Conservation (phyloP, 2,797 vertebrate species). For the Sphenodon punctatus region DNA sequence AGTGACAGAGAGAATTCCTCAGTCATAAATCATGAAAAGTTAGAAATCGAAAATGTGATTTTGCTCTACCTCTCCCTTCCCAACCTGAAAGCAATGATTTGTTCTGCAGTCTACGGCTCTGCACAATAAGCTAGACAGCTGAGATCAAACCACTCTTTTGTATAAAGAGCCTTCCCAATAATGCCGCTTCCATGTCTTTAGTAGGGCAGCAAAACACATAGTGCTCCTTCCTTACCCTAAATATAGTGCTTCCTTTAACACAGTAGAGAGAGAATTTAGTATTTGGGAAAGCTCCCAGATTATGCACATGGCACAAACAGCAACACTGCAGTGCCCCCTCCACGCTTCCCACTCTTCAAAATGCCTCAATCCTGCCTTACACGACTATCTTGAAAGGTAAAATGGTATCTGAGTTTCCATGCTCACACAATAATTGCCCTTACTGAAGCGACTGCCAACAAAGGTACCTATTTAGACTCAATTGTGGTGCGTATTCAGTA, state of each 20-base stretch:
- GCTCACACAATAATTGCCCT: not conserved
- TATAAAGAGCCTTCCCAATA: not conserved
- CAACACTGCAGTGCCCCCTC: not conserved
- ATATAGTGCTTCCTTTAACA: not conserved
- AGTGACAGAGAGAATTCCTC: not conserved
- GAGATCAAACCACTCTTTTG: not conserved
- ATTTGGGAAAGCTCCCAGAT: conserved; percentile 2
- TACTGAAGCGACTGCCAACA: conserved; percentile 8
- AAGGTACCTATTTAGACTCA: not conserved
- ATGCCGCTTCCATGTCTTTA: not conserved
- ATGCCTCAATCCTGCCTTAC: not conserved
- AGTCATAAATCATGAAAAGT: not conserved
- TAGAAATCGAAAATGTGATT: not conserved
- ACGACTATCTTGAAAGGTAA: not conserved
- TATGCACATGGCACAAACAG: not conserved
- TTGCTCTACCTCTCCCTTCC: not conserved
- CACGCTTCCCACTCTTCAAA: not conserved
- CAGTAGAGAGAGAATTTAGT: too few relatives aligned
- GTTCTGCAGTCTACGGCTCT: not conserved
- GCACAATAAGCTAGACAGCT: not conserved
- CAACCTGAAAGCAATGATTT: conserved; percentile 11
- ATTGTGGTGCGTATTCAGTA: not conserved
- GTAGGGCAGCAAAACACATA: not conserved
- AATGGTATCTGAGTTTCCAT: not conserved
- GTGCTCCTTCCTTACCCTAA: not conserved